A percentile compares a stretch with the other conserved stretches of the same genome.
Conservation (phyloP, 2,113 vertebrate species). For the Pseudolaguvia tuberculata region DNA sequence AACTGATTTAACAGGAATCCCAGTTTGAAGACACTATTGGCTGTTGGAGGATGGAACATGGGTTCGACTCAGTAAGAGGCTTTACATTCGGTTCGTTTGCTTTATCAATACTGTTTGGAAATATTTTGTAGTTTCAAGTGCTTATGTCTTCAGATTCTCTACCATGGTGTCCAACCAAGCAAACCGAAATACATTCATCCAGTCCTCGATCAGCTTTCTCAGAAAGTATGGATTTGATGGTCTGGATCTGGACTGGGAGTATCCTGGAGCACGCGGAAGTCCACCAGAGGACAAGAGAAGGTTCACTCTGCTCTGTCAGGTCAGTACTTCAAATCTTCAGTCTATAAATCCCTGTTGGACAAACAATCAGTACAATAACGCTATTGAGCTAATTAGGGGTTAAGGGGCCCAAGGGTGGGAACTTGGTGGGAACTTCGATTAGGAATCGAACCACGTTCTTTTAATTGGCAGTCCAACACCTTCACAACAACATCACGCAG, state of each 20-base stretch:
- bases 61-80: slow-evolving; percentile 63
- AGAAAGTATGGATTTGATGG: slow-evolving; percentile 70
- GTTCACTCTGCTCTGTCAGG: slow-evolving; percentile 72
- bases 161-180: slow-evolving; percentile 60
- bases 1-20: slow-evolving; percentile 51
- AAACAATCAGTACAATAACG: background rate
- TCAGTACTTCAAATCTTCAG: slow-evolving; percentile 38
- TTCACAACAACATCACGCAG: too few species aligned
- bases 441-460: too few species aligned
- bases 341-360: background rate
- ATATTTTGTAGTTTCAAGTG: too few species aligned
- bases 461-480: too few species aligned
- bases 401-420: too few species aligned
- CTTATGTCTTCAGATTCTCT: slow-evolving; percentile 58
- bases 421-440: too few species aligned
- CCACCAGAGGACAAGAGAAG: slow-evolving; percentile 68
- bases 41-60: slow-evolving; percentile 72
- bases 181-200: slow-evolving; percentile 68
- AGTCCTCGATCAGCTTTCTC: slow-evolving; percentile 69
- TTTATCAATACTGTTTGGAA: background rate
- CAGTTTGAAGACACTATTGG: slow-evolving; percentile 68
- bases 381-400: too few species aligned
- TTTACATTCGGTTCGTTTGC: background rate
- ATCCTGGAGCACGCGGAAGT: slow-evolving; percentile 69
- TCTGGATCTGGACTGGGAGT: slow-evolving; percentile 74